Evolutionary conservation across 2,113 vertebrate species (phyloP), one percentile per base, ranked within the genome.

Genomic region (Agapornis roseicollis): DNA sequence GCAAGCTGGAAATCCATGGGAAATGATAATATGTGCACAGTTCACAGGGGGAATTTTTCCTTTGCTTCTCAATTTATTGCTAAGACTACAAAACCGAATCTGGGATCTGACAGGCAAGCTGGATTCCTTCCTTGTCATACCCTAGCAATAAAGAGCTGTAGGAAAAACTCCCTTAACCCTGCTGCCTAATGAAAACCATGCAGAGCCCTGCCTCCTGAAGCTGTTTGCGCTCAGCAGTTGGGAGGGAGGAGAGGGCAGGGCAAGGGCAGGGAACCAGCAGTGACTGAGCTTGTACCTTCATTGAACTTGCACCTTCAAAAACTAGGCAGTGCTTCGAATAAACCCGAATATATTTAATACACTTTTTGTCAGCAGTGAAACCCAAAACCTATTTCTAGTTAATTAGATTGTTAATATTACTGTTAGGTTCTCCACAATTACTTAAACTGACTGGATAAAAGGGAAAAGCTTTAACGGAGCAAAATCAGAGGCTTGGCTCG

Each of bases 101-200:
- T 80, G 86, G 68, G 64, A 73, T 86, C 27, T 71, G 85, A 90
- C 89, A 93, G 13, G 44, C 89, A 93, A 79, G 44, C 74, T 88
- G 81, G 29, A 64, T 91, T 93, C 82, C 49, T 88, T 85, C 88
- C 61, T 85, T 77, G 81, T 68, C 78, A 71, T 76, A 55, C 19
- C 17, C 44, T 64, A 27, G 17, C 69, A 63, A 47, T 76, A 87
- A 74, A 87, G 73, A 71, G 41, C 77, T 68, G 33, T 14, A 74
- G 42, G 37, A 91, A 82, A 90, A 70, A 23, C 47, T 89, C 14
- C 0, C 55, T 93, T 68, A 81, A 85, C 42, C 73, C 31, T 69
- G 78, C 70, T 88, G 73, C 44, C 56, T 95, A 71, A 88, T 71
- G 78, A 87, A 91, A 94, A 89, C 55, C 78, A 79, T 7, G 27